phyloP scores from a whole-genome alignment of 2,113 vertebrate genomes.

The Pygoscelis adeliae region DNA sequence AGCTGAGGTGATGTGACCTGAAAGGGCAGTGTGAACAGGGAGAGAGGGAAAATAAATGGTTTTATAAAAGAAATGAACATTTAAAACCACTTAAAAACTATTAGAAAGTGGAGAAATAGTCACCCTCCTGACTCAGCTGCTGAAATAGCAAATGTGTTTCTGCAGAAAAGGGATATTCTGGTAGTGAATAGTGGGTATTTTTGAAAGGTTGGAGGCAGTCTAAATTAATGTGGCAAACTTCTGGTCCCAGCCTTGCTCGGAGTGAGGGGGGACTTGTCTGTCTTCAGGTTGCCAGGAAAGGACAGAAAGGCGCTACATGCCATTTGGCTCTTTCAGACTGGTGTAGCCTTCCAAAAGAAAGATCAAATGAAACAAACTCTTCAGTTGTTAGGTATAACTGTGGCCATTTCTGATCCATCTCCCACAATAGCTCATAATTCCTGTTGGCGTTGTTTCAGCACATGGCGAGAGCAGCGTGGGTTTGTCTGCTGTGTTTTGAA shows the following conservation, averaged over 20 bases:
- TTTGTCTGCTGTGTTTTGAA: background rate
- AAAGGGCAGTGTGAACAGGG: background rate
- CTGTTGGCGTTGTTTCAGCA: background rate
- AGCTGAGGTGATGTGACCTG: background rate
- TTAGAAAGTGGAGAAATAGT: background rate
- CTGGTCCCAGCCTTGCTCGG: background rate
- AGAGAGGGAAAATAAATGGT: background rate
- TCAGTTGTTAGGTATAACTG: background rate
- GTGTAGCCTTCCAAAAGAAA: background rate
- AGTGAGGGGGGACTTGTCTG: background rate
- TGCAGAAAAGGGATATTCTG: background rate
- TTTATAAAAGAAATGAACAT: background rate
- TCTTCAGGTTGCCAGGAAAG: background rate
- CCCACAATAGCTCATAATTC: background rate
- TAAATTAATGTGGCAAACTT: background rate
- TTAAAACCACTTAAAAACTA: background rate
- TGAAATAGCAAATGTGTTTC: background rate
- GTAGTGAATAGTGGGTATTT: background rate
- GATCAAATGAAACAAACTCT: background rate
- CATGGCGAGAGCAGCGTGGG: background rate
- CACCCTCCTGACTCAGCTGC: background rate
- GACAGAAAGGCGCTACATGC: accelerated
- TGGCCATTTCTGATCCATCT: background rate
- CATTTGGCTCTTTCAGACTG: background rate
- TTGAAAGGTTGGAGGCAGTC: background rate